These are phyloP conservation scores for Peromyscus nudipes DNA, from an alignment of 2,797 vertebrate species.

Conservation along the genomic window DNA sequence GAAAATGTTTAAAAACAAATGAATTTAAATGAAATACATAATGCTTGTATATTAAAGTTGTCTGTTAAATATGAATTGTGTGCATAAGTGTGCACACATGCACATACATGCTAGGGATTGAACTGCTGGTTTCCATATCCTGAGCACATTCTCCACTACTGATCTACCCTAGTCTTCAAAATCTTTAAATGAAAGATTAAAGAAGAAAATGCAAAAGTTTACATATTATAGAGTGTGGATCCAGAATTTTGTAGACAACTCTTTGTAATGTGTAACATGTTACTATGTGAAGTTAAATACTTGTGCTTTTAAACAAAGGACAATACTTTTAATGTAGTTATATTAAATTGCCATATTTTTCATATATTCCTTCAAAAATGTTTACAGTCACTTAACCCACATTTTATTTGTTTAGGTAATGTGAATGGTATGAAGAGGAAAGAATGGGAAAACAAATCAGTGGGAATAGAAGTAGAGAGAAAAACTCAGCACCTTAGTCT, in stretches of 20 bases:
- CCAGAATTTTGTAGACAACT: background rate
- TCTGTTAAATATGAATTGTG: slow-evolving; percentile 32
- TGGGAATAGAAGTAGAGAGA: slow-evolving; percentile 92
- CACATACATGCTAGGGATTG: background rate
- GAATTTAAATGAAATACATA: background rate
- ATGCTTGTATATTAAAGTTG: slow-evolving; percentile 1
- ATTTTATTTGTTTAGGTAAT: slow-evolving; percentile 88
- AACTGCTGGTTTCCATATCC: background rate
- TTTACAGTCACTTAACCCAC: background rate
- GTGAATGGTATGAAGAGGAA: slow-evolving; percentile 90
- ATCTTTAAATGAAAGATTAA: slow-evolving; percentile 34
- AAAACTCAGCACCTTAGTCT: slow-evolving; percentile 95
- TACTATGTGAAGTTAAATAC: slow-evolving; percentile 16
- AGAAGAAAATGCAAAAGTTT: background rate
- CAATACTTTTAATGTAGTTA: background rate
- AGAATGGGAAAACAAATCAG: slow-evolving; percentile 91
- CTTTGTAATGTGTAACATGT: slow-evolving; percentile 17
- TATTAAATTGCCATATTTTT: slow-evolving; percentile 2
- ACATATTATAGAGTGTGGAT: background rate
- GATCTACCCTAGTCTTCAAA: background rate
- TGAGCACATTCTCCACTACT: background rate
- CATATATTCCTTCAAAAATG: background rate
- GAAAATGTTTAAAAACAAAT: slow-evolving; percentile 48
- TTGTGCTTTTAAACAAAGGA: slow-evolving; percentile 32
- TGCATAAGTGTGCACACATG: background rate